Base-by-base conservation (phyloP, 2,797 vertebrate genomes). In the Huso huso region DNA sequence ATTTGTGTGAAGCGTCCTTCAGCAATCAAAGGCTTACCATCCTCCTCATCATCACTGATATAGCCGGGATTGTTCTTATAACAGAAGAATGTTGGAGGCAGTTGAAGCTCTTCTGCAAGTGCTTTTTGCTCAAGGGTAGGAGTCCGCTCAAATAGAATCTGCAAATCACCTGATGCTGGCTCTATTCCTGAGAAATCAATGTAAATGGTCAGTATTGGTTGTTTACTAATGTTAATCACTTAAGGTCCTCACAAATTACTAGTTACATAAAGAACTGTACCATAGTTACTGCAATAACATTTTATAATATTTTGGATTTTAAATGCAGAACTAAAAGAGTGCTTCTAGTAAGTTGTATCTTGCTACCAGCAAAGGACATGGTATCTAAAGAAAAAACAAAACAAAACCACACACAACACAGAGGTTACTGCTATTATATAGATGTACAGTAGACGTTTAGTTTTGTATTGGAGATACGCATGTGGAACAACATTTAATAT, bases 81-180 rank as follows among this genome's bases (percentile, higher is more conserved):
- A 76, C 94, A 95, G 86, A 98, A 99, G 82, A 99, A 99, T 0
- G 94, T 95, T 64, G 83, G 82, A 9, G 97, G 97, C 57, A 99
- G 89, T 77, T 84, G 81, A 10, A 99, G 93, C 55, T 82, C 74
- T 53, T 75, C 84, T 70, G 97, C 94, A 1, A 99, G 84, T 69
- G 84, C 88, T 64, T 79, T 91, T 73, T 98, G 97, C 64, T 93
- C 92, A 71, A 84, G 76, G 0, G 93, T 96, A 5, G 97, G 94
- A 48, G 84, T 91, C 52, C 86, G 80, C 71, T 94, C 93, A 0
- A 89, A 97, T 15, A 98, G 80, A 59, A 99, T 75, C 66, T 93
- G 63, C 61, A 99, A 81, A 1, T 91, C 90, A 15, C 93, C 90
- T 1, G 84, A 81, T 51, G 83, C 82, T 1, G 18, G 53, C 9